These are phyloP conservation scores for Leucopsar rothschildi DNA, from an alignment of 2,113 vertebrate species.

Conservation along the genomic window DNA sequence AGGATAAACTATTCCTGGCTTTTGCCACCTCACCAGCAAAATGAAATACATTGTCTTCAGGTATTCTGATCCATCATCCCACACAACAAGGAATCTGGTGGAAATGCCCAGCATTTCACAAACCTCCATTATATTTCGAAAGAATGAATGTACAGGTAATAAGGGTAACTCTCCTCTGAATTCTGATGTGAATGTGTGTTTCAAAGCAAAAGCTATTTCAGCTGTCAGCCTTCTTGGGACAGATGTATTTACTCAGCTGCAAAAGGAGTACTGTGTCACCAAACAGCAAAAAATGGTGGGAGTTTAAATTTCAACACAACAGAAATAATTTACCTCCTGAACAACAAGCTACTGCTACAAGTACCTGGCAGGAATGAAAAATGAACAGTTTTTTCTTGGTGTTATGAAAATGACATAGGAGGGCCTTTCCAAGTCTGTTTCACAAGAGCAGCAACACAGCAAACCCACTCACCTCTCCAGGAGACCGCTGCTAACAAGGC, in stretches of 20 bases:
- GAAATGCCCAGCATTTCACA: not conserved
- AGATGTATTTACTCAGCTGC: conserved; percentile 60
- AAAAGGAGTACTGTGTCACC: not conserved
- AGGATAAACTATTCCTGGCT: not conserved
- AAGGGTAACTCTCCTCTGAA: not conserved
- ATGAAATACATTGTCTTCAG: not conserved
- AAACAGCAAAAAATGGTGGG: conserved; percentile 5
- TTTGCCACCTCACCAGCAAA: not conserved
- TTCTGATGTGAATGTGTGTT: not conserved
- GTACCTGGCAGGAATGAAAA: not conserved
- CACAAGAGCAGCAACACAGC: not conserved
- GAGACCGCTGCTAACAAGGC: not conserved
- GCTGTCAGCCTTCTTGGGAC: not conserved
- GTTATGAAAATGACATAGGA: rapidly evolving
- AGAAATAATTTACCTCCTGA: not conserved
- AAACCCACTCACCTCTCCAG: not conserved
- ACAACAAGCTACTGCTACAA: not conserved
- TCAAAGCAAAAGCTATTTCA: conserved; percentile 36
- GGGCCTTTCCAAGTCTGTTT: not conserved
- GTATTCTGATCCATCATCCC: not conserved
- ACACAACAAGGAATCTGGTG: not conserved
- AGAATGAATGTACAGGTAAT: not conserved
- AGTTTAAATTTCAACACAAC: conserved; percentile 24
- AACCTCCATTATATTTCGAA: not conserved
- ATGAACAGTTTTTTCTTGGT: not conserved